These are phyloP conservation scores for Sus scrofa DNA, from an alignment of 2,113 vertebrate genomes.

Conservation along the genomic window DNA sequence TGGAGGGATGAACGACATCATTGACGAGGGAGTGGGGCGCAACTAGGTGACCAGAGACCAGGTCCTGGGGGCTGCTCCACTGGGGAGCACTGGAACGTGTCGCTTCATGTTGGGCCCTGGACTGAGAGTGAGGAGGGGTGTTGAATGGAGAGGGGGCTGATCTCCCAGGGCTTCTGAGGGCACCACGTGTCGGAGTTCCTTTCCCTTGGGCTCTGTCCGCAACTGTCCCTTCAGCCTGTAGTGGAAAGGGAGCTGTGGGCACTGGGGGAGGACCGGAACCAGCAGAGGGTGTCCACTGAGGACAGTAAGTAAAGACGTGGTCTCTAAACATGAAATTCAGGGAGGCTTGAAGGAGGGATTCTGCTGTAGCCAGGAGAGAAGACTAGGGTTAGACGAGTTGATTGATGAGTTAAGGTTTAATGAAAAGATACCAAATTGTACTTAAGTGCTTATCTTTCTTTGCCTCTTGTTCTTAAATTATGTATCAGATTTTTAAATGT, in stretches of 20 bases:
- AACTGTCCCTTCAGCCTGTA: background rate
- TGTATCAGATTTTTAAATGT: constrained; percentile 81
- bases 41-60: background rate
- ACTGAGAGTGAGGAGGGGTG: background rate
- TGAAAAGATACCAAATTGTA: constrained; percentile 76
- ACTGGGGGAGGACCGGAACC: background rate
- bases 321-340: background rate
- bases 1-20: background rate
- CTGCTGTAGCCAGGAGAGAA: background rate
- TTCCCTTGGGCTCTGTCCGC: background rate
- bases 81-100: too few species aligned
- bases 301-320: background rate
- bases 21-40: background rate
- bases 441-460: constrained; percentile 81
- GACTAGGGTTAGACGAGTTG: constrained; percentile 49
- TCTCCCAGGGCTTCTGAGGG: background rate
- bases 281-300: background rate
- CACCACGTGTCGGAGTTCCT: fast-evolving
- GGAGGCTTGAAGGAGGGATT: constrained; percentile 4
- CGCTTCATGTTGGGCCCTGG: background rate
- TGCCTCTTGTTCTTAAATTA: constrained; percentile 80
- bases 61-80: background rate
- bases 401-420: constrained; percentile 74
- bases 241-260: background rate
- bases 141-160: background rate